phyloP scores from a whole-genome alignment of 2,113 vertebrate genomes.

The Oryzias celebensis region DNA sequence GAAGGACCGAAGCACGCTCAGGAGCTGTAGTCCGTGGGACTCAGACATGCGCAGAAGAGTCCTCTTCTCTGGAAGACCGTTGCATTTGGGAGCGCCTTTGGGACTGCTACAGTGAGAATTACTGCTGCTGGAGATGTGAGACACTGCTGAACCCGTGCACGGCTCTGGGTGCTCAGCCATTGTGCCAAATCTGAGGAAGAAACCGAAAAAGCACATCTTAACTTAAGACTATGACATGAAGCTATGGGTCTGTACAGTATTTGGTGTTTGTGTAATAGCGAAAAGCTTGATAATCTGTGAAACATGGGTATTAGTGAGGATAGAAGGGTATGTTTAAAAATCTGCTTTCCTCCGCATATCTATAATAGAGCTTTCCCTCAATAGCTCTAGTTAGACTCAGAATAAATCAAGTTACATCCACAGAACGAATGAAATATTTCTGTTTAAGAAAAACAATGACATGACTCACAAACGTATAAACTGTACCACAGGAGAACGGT shows the following conservation, averaged over 20 bases:
- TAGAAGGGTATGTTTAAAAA: background rate
- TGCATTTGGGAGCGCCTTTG: constrained; percentile 66
- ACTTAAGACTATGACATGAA: too few relatives aligned
- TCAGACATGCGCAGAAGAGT: constrained; percentile 82
- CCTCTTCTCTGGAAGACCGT: constrained; percentile 78
- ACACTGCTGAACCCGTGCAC: constrained; percentile 3
- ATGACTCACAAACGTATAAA: background rate
- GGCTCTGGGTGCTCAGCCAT: constrained; percentile 51
- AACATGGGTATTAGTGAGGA: background rate
- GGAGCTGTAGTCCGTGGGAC: constrained; percentile 88
- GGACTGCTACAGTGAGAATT: constrained; percentile 4
- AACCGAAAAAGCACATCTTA: background rate
- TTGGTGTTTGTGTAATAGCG: too few relatives aligned
- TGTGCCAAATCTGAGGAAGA: constrained; percentile 8
- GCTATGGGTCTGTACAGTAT: too few relatives aligned
- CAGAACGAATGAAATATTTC: background rate
- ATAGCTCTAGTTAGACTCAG: background rate
- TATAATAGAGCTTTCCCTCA: background rate
- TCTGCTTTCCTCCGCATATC: background rate
- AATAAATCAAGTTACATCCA: background rate
- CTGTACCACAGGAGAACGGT: constrained; percentile 11
- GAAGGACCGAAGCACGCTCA: constrained; percentile 86
- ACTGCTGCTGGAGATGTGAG: constrained; percentile 13
- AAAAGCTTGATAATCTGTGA: background rate
- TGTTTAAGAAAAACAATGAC: background rate